Conservation (phyloP, 2,888 invertebrate species). For the Ormia ochracea region DNA sequence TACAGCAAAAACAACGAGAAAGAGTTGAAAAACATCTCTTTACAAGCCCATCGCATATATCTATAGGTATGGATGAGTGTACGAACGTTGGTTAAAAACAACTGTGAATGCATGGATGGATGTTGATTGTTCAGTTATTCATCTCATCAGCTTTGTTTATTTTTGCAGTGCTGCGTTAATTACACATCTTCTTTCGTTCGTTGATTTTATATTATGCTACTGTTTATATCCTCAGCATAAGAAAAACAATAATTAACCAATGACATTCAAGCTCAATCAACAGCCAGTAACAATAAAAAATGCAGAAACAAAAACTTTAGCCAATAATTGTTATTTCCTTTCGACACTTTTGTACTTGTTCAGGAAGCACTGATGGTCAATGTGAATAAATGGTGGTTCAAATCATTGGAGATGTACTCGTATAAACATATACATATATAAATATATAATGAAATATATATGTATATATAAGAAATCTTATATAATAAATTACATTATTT, state of each 20-base stretch:
- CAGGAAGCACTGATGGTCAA: not conserved
- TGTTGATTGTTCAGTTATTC: not conserved
- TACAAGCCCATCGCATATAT: not conserved
- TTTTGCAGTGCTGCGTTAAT: conserved; percentile 38
- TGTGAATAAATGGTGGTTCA: no score
- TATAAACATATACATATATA: not conserved
- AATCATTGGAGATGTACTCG: not conserved
- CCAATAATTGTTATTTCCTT: conserved; percentile 32
- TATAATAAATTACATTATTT: no score
- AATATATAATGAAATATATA: no score
- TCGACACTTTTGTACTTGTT: not conserved
- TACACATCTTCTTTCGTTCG: conserved; percentile 35
- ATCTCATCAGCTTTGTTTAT: conserved; percentile 34
- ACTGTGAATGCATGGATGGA: not conserved
- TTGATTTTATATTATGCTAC: conserved; percentile 1
- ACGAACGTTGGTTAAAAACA: not conserved
- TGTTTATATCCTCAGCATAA: conserved; percentile 4
- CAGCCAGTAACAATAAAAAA: conserved; percentile 5
- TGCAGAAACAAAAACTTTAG: conserved; percentile 9
- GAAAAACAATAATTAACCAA: conserved; percentile 46
- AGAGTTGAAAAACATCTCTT: conserved; percentile 40
- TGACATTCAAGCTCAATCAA: conserved; percentile 48
- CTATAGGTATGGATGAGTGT: not conserved
- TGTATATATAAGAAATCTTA: no score
- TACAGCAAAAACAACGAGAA: conserved; percentile 1